These are phyloP conservation scores for Rhinogobio ventralis DNA, from an alignment of 2,797 vertebrate species.

Conservation along the genomic window DNA sequence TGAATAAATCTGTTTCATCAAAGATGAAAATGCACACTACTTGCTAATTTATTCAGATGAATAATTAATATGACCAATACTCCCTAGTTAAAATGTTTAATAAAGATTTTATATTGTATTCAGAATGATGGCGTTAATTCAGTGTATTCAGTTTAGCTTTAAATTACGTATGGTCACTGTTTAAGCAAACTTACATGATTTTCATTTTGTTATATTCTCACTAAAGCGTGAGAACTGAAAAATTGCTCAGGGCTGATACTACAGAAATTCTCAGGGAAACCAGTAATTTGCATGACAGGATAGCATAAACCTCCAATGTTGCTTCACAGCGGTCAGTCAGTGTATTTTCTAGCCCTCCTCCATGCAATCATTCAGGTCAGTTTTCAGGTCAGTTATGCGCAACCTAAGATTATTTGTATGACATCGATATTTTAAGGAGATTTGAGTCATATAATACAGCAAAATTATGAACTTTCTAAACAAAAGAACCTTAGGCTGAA, in stretches of 20 bases:
- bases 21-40: neutral
- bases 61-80: neutral
- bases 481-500: neutral
- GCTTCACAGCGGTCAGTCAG: slow-evolving; percentile 15
- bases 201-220: slow-evolving; percentile 4
- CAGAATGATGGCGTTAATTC: neutral
- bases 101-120: neutral
- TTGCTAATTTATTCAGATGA: neutral
- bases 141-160: neutral
- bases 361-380: neutral
- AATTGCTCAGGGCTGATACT: slow-evolving; percentile 5
- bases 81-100: neutral
- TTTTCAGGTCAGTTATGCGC: neutral
- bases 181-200: neutral
- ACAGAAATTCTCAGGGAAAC: neutral
- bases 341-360: neutral
- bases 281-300: neutral
- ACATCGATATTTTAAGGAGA: neutral
- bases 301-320: neutral
- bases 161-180: neutral
- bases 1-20: neutral
- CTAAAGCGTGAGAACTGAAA: neutral
- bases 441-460: neutral
- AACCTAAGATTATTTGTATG: neutral
- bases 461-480: neutral